Evolutionary conservation across 2,113 vertebrate species (phyloP), one percentile per base, ranked within the genome.

Genomic region (Polypterus bichir): DNA sequence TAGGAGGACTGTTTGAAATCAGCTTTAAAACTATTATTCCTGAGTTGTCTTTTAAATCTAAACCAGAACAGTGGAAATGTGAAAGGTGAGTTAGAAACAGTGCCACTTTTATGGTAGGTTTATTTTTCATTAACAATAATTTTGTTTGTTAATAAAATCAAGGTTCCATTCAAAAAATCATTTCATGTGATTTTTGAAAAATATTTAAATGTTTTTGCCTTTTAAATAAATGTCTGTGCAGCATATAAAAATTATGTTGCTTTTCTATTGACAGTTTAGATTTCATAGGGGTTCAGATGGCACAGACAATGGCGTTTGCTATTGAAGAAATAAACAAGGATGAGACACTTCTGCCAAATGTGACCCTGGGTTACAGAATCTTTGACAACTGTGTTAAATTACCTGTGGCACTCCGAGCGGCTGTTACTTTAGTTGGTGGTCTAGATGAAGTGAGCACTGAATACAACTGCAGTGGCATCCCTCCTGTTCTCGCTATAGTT

Each of bases 1-100:
- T 81, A 9, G 79, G 79, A 57, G 77, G 79, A 5, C 57, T 81
- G n/a, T 79, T 81, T 59, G 73, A 75, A 57, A 64, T 76, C 44
- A 74, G 76, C 48, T 66, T 71, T 53, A 63, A 68, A 7, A 70
- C 73, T 54, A 57, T 66, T 7, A 71, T 74, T 10, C 8, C 72
- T 47, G 70, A 75, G 46, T 59, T 73, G 11, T 68, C 61, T 5
- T 81, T 78, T 62, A 77, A 51, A 56, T 70, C 61, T 3, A 61
- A 73, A n/a, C 77, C 79, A 54, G 64, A 74, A 51, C 64, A 73
- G 48, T 73, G 69, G 3, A 60, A 47, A 46, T 80, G 78, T 65
- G 52, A 76, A 11, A 59, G 73, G 78, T 80, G 63, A 80, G 78
- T 69, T 1, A 10, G 3, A 1, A 11, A 47, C 54, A 46, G 1